Evolutionary conservation across 2,797 vertebrate species (phyloP).

Genomic region (Onychomys leucogaster): DNA sequence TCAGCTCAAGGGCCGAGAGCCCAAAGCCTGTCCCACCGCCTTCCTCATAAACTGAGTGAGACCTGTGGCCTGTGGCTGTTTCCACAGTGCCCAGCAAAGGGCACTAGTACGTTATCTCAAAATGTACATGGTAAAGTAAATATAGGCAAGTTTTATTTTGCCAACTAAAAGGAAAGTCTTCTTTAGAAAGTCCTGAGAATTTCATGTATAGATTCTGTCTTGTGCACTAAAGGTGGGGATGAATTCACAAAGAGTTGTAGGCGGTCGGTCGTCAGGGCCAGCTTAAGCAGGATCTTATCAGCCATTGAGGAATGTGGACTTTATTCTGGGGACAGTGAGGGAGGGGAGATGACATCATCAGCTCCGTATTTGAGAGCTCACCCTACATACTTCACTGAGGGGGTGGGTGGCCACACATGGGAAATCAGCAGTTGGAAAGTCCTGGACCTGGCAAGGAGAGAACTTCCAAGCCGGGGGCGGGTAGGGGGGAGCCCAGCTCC

Average conservation of each 20-base stretch:
- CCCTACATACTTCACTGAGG: conserved; percentile 46
- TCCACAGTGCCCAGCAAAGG: not conserved
- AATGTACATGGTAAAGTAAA: not conserved
- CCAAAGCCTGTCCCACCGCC: not conserved
- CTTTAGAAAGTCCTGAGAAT: not conserved
- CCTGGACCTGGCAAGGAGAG: not conserved
- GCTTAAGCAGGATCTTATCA: conserved; percentile 42
- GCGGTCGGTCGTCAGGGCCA: not conserved
- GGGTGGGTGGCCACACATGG: not conserved
- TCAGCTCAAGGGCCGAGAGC: conserved; percentile 46
- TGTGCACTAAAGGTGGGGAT: not conserved
- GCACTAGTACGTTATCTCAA: not conserved
- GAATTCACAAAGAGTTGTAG: not conserved
- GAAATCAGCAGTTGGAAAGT: not conserved
- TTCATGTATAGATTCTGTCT: not conserved
- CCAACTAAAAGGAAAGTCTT: not conserved
- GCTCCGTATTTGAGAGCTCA: conserved; percentile 69
- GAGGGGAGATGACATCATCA: conserved; percentile 36
- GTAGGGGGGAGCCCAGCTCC: too few species aligned
- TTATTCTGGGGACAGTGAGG: not conserved
- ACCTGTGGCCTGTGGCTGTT: not conserved
- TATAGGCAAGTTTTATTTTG: not conserved
- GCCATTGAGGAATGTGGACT: conserved; percentile 55
- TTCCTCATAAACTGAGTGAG: not conserved
- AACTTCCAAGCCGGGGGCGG: not conserved